Conservation (phyloP, 2,113 vertebrate genomes). For the Girardinichthys multiradiatus region DNA sequence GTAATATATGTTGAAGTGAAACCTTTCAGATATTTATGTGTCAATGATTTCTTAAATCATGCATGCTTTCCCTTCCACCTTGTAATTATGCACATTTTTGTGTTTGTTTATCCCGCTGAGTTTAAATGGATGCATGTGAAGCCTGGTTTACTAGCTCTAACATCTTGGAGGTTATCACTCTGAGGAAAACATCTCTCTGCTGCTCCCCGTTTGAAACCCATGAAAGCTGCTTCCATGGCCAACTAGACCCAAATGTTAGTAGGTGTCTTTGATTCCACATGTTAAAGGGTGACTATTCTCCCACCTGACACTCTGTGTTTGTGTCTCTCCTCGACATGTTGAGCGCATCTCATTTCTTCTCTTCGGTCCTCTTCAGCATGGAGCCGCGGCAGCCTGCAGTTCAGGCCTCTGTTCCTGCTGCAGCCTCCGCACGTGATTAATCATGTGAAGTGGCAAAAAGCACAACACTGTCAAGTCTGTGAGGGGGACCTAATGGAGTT, state of each 20-base stretch:
- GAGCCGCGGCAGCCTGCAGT: slow-evolving; percentile 51
- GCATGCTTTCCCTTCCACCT: too few relatives aligned
- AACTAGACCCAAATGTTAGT: background rate
- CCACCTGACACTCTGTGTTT: slow-evolving; percentile 8
- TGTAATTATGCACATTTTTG: too few relatives aligned
- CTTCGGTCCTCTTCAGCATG: slow-evolving; percentile 36
- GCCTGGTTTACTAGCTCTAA: background rate
- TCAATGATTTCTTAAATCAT: too few relatives aligned
- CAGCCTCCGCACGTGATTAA: slow-evolving; percentile 72
- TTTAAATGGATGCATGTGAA: background rate
- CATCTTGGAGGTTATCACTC: background rate
- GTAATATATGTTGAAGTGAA: too few relatives aligned
- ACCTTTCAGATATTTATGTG: too few relatives aligned
- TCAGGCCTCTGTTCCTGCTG: slow-evolving; percentile 52
- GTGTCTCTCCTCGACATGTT: slow-evolving; percentile 27
- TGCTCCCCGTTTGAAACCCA: background rate
- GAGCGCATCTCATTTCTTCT: slow-evolving; percentile 28
- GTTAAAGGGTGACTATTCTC: slow-evolving; percentile 24
- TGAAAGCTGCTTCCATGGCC: background rate
- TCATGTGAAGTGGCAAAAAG: slow-evolving; percentile 75
- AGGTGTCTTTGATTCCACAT: background rate
- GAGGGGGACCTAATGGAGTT: slow-evolving; percentile 72
- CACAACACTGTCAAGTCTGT: slow-evolving; percentile 67
- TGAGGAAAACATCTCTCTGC: background rate
- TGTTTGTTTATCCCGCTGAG: too few relatives aligned